Evolutionary conservation across 35 echinoderm and acorn worm genomes (phyloP).

Genomic region (Holothuria glaberrima): DNA sequence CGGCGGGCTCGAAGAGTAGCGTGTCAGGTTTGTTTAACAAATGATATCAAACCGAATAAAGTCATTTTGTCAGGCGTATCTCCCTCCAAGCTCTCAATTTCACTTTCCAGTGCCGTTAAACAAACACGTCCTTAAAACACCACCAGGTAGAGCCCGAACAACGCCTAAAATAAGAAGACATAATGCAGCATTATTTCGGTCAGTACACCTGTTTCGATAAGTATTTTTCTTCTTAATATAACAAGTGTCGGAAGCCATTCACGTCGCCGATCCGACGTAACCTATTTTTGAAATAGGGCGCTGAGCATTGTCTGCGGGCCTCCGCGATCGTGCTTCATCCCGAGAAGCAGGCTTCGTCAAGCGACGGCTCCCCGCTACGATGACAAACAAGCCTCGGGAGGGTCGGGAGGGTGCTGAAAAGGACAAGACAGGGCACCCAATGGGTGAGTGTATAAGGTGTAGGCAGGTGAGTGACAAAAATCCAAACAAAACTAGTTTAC

Average conservation of each 20-base stretch:
- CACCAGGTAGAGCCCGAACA: conserved; percentile 5
- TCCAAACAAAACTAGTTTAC: no score
- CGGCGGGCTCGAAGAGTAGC: no score
- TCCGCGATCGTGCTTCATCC: conserved; percentile 34
- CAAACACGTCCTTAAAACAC: conserved; percentile 28
- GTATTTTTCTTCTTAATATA: background rate
- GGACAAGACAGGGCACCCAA: conserved; percentile 29
- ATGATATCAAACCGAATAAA: no score
- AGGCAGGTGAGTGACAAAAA: conserved; percentile 38
- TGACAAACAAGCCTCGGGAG: conserved; percentile 63
- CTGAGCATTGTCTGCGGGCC: conserved; percentile 50
- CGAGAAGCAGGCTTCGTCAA: background rate
- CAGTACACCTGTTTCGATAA: conserved; percentile 27
- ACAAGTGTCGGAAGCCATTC: conserved; percentile 46
- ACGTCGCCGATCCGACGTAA: conserved; percentile 38
- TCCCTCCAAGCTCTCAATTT: conserved; percentile 1
- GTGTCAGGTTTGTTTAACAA: no score
- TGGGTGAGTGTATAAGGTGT: background rate
- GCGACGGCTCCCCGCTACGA: conserved; percentile 55
- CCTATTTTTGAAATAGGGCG: conserved; percentile 27
- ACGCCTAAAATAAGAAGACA: conserved; percentile 1
- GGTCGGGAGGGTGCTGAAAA: conserved; percentile 56
- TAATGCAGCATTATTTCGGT: conserved; percentile 30
- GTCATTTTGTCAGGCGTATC: no score
- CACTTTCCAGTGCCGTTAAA: conserved; percentile 32